A percentile compares a stretch with the other conserved stretches of the same genome.
phyloP scores from a whole-genome alignment of 2,113 vertebrate species.

The Anguilla japonica region DNA sequence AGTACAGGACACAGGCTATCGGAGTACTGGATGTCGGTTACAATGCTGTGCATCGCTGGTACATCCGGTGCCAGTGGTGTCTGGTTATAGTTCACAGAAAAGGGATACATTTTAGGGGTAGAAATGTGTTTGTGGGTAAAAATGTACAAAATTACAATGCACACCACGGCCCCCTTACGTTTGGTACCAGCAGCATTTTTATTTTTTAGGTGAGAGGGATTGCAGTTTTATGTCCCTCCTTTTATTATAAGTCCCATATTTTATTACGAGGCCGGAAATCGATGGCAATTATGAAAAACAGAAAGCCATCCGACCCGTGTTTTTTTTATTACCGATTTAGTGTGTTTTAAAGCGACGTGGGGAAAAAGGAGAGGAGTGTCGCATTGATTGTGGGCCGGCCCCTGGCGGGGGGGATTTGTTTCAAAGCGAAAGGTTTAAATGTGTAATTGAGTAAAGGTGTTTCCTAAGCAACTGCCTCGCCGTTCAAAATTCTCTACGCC shows the following conservation, averaged over 20 bases:
- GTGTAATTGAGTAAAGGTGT: not conserved
- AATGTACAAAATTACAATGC: too few species aligned
- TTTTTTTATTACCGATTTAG: not conserved
- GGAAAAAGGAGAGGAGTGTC: not conserved
- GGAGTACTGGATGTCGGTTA: too few species aligned
- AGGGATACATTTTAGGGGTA: too few species aligned
- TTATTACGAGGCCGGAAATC: not conserved
- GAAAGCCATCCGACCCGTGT: not conserved
- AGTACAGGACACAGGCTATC: too few species aligned
- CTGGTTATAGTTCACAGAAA: not conserved
- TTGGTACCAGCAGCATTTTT: too few species aligned
- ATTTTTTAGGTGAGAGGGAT: too few species aligned
- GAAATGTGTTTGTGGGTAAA: too few species aligned
- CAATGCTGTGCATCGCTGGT: too few species aligned
- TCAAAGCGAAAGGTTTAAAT: conserved; percentile 14
- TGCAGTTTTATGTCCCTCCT: not conserved
- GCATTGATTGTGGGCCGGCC: not conserved
- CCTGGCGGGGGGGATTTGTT: not conserved
- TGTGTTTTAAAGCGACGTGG: conserved; percentile 2
- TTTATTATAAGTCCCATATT: not conserved
- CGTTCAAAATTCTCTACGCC: not conserved
- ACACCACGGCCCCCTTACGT: too few species aligned
- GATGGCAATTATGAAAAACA: not conserved
- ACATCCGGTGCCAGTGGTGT: too few species aligned
- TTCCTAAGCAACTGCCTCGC: not conserved